These are phyloP conservation scores for Micromys minutus DNA, from an alignment of 2,113 vertebrate genomes.

Conservation along the genomic window DNA sequence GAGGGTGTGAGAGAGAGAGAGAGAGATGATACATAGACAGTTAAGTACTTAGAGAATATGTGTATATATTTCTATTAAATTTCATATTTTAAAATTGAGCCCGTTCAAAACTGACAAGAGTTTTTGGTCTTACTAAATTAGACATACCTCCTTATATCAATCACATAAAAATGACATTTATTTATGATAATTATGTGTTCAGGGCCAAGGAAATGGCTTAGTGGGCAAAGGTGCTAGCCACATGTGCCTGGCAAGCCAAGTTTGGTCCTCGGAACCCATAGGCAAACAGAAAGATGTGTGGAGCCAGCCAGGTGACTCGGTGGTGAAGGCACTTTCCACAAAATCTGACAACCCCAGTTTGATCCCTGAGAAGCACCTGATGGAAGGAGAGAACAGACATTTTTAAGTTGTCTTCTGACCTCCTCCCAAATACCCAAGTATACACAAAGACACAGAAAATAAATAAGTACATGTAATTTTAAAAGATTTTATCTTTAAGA, in stretches of 20 bases:
- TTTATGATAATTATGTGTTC: neutral
- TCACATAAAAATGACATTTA: neutral
- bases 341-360: neutral
- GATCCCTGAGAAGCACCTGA: neutral
- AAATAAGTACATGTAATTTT: neutral
- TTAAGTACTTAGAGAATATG: neutral
- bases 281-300: neutral
- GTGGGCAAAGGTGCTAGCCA: neutral
- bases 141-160: neutral
- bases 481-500: neutral
- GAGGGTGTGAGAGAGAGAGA: neutral
- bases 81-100: neutral
- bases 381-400: neutral
- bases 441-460: neutral
- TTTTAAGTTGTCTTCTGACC: neutral
- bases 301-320: neutral
- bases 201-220: neutral
- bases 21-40: neutral
- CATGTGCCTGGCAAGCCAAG: neutral
- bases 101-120: neutral
- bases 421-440: neutral
- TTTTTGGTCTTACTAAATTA: neutral
- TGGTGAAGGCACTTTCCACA: neutral
- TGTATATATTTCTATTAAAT: neutral
- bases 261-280: neutral